Evolutionary conservation across 2,797 vertebrate genomes (phyloP), one percentile per base, ranked within the genome.

Genomic region (Falco peregrinus): DNA sequence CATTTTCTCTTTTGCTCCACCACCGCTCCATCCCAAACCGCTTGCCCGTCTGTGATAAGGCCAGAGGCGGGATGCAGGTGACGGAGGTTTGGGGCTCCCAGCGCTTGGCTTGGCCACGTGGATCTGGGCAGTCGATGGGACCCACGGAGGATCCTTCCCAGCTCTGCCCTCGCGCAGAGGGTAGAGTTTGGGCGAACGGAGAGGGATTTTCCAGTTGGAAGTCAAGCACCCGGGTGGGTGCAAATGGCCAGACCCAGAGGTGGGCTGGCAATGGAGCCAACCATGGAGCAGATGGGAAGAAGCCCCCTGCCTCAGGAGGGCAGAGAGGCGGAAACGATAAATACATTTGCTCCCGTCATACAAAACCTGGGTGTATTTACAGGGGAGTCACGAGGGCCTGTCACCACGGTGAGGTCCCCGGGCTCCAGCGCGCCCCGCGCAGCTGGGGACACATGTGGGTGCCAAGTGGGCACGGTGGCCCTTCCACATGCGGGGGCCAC

Each of bases 321-420:
- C 45, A 39, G 70, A 68, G 71, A 74, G 71, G 65, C 80, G 24
- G 93, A 93, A 95, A 90, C 26, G 33, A 81, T 93, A 89, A 16
- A 64, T 87, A 79, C 25, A 28, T 87, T 94, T 93, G 65, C 51
- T 90, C 93, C 90, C 10, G 8, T 94, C 80, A 29, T 92, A 78
- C 54, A 81, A 87, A 84, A 88, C 64, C 86, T 16, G 7, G 79
- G 45, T 57, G 63, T 96, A 96, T 97, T 92, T 97, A 97, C 96
- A 97, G 86, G 59, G 73, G 33, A 20, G 47, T 39, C 21, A 50
- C 4, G 2, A 82, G 71, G 26, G 28, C 53, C 39, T 1, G 0
- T 24, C 2, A 4, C 43, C 37, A 12, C 64, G 0, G 3, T 0
- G 0, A 84, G n/a, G 63, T 87, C 70, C 74, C n/a, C 0, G 3